Base-by-base conservation (phyloP, 1,140 invertebrate species). In the Tribolium castaneum region DNA sequence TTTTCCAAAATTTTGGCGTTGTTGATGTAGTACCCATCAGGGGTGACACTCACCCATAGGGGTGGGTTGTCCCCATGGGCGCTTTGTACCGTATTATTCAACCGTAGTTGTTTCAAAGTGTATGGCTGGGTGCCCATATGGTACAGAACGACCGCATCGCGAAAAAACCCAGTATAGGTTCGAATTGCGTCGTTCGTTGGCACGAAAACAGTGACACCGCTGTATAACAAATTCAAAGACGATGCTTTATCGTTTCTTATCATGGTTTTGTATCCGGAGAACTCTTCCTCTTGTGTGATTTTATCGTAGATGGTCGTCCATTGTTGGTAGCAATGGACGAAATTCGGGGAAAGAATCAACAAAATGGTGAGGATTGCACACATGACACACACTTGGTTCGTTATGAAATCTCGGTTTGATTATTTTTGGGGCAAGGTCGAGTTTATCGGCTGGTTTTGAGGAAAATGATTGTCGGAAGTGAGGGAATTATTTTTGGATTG, bases 111-210 rank as follows among this genome's bases (percentile, higher is more conserved):
- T 25, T 77, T 76, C 6, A 82, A 50, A 22, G 71, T 77, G 25
- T 80, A 66, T 9, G 74, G 74, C 0, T 76, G 70, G 10, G 72
- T 75, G 34, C 93, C 90, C 83, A 94, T 93, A 82, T 95, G 93
- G 83, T 94, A 95, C 16, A 93, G 89, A 5, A 94, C 90, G 49
- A 93, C 84, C 85, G 87, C 70, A 82, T 88, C 78, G 82, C 77
- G 22, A 79, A 85, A 2, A 73, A 54, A 88, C 88, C 70, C 89
- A 6, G 74, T 56, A 85, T 90, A 91, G 49, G 89, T 89, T 83
- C 93, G 91, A 86, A 94, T 94, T 35, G 93, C 93, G 81, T 90
- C 88, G 86, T 95, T 94, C 19, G 92, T 93, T 5, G 94, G 93
- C 62, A 92, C 93, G 82, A 94, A 94, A 77, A 94, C 87, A 2